A percentile compares a stretch with the other conserved stretches of the same genome.
Conservation (phyloP, 2,797 vertebrate species). For the Karalla daura region DNA sequence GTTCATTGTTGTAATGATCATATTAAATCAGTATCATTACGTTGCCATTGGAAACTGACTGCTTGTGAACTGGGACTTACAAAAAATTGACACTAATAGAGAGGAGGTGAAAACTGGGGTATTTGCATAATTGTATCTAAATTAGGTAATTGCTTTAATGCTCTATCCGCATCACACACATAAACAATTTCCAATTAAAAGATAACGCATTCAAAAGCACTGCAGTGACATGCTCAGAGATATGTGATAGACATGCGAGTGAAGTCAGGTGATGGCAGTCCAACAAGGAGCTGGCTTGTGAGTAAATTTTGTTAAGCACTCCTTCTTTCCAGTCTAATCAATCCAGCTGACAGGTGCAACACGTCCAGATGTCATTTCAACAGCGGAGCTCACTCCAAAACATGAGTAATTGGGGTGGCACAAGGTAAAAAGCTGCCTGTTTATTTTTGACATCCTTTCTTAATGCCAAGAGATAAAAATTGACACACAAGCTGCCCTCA, state of each 20-base stretch:
- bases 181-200: neutral
- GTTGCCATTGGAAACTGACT: neutral
- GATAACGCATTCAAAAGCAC: neutral
- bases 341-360: too few relatives aligned
- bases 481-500: neutral
- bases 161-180: slow-evolving; percentile 8
- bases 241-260: neutral
- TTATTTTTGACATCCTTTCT: neutral
- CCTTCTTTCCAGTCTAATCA: too few relatives aligned
- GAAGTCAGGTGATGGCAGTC: neutral
- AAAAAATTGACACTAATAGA: slow-evolving; percentile 9
- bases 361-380: too few relatives aligned
- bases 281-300: neutral
- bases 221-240: neutral
- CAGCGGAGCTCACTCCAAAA: too few relatives aligned
- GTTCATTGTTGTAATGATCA: neutral
- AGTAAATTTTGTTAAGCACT: neutral
- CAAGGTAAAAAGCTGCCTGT: neutral
- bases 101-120: neutral
- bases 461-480: neutral
- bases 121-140: slow-evolving; percentile 36
- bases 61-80: neutral
- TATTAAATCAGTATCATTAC: slow-evolving; percentile 4
- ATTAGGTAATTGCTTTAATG: slow-evolving; percentile 14
- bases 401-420: neutral